Conservation (phyloP, 2,888 invertebrate genomes). For the Protodeltote pygarga region DNA sequence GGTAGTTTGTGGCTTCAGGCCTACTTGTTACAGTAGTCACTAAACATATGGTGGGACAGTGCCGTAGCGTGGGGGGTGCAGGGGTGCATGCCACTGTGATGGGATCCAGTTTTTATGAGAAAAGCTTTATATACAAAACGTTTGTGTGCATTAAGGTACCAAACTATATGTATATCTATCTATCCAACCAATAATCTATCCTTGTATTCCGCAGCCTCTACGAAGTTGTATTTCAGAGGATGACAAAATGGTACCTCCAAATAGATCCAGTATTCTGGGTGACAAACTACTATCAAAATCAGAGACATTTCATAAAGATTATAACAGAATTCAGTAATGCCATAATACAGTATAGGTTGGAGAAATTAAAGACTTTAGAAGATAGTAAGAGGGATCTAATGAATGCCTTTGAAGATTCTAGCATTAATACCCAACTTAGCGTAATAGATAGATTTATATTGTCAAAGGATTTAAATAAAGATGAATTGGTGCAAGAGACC, state of each 20-base stretch:
- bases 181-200: too few relatives aligned
- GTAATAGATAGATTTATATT: constrained; percentile 75
- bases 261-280: constrained; percentile 70
- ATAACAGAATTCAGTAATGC: constrained; percentile 48
- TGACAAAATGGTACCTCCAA: constrained; percentile 79
- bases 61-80: too few relatives aligned
- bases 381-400: constrained; percentile 49
- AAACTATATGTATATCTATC: too few relatives aligned
- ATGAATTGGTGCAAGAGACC: constrained; percentile 65
- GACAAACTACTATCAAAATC: constrained; percentile 40
- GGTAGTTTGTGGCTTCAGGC: too few relatives aligned
- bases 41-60: too few relatives aligned
- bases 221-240: constrained; percentile 66
- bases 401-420: constrained; percentile 57
- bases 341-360: constrained; percentile 55
- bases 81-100: too few relatives aligned
- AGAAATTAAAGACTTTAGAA: constrained; percentile 52
- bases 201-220: constrained; percentile 67
- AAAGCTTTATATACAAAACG: too few relatives aligned
- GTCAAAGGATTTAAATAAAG: constrained; percentile 59
- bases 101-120: too few relatives aligned
- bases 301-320: constrained; percentile 48
- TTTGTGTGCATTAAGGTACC: too few relatives aligned
- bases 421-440: constrained; percentile 63
- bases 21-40: too few relatives aligned